Evolutionary conservation across 2,113 vertebrate genomes (phyloP), one percentile per base, ranked within the genome.

Genomic region (Corydoras maculifer): DNA sequence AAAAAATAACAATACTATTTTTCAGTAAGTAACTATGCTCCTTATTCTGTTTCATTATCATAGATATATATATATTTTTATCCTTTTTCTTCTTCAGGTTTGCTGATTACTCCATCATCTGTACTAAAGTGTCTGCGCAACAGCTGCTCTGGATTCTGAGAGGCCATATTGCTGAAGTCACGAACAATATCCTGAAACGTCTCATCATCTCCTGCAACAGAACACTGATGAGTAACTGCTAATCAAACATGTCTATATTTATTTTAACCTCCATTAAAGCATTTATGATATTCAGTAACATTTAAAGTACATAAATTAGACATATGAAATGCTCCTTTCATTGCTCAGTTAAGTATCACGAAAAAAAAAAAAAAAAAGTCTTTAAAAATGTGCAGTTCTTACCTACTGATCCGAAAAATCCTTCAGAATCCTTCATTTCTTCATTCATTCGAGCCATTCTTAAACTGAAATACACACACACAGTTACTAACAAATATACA

Each of bases 361-460:
- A 12, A 12, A 30, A 60, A 13, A 6, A 57, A 15, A 57, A 8
- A 15, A 5, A 57, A 57, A 57, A 5, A 57, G 15, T 8, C 54
- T 18, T 57, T 10, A 9, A 9, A 29, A 58, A 25, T 60, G 10
- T 4, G 5, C 43, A 15, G 1, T 14, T 73, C 85, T 82, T 8
- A 91, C 90, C 89, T 2, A 73, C 29, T 1, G 84, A 77, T 60
- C 89, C 89, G 12, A 88, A 90, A 9, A 79, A 78, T 8, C 86
- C 87, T 11, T 91, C 90, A 0, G 89, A 88, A 3, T 91, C 90
- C 7, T 87, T 87, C 90, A 91, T 91, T 80, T 91, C 90, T 51
- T 91, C 89, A 30, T 91, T 91, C 90, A 91, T 90, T 43, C 89
- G 71, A 12, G 90, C 90, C 87, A 90, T 89, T 14, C 89, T 81